Base-by-base conservation (phyloP, 2,888 invertebrate genomes). In the Catocala fraxini region DNA sequence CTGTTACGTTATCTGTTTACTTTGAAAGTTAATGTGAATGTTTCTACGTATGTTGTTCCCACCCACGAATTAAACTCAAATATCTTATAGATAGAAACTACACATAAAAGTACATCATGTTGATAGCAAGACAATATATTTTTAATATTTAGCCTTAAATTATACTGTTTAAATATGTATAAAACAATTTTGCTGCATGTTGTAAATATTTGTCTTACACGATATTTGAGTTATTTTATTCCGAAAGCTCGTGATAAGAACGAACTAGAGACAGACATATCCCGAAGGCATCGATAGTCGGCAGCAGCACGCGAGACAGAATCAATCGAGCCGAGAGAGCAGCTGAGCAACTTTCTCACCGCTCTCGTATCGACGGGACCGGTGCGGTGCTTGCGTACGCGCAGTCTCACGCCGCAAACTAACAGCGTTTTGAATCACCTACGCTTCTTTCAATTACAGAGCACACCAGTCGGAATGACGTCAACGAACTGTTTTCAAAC, bases 281-380 rank as follows among this genome's bases (percentile, higher is more conserved):
- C 75, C 73, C 71, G 71, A 73, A 69, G 75, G 66, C 73, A 74
- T 69, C 77, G 68, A 58, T 65, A 68, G 78, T 71, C 78, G 76
- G 70, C 76, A 73, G 70, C 73, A 73, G 70, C 75, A 73, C 79
- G 74, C 80, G 77, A 77, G 81, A 82, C 83, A 71, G 86, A 86
- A 88, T 87, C 88, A 86, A 88, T 86, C 81, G 81, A 72, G 77
- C 61, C 83, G 86, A 84, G 88, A 91, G 93, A 92, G 90, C 86
- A 87, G 85, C 86, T 74, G 75, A 75, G 83, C 91, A 89, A 92
- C 93, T 93, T 93, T 93, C 93, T 84, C 90, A 85, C 66, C 83
- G 86, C 83, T 89, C 88, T 88, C 83, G 85, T 88, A 87, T 86
- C 84, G 83, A 79, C 83, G 73, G 77, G 77, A 83, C 84, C 81